These are phyloP conservation scores for Zingel zingel DNA, from an alignment of 2,113 vertebrate genomes.

Conservation along the genomic window DNA sequence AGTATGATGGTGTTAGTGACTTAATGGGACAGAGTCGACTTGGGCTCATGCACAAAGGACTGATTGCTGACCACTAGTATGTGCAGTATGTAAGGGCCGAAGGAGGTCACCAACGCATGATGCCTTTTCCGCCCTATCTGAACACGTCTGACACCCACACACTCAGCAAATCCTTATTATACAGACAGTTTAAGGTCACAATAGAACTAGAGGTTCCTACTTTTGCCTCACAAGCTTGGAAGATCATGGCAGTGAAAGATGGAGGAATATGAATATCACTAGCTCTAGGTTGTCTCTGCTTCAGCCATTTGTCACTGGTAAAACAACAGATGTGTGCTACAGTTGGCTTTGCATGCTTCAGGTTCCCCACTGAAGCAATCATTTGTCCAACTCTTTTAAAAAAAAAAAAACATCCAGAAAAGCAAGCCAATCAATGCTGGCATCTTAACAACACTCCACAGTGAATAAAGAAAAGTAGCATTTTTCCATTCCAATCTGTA, in stretches of 20 bases:
- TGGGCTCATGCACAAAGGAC: slow-evolving; percentile 18
- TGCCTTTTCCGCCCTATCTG: slow-evolving; percentile 24
- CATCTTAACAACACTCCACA: slow-evolving; percentile 5
- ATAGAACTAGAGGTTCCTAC: neutral
- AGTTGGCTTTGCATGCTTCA: slow-evolving; percentile 34
- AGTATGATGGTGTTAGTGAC: slow-evolving; percentile 18
- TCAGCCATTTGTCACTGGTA: slow-evolving; percentile 18
- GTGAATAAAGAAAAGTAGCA: neutral
- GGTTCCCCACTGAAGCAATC: slow-evolving; percentile 29
- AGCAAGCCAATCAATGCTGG: slow-evolving; percentile 24
- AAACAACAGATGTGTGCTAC: neutral
- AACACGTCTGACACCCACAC: neutral
- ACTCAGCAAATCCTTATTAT: slow-evolving; percentile 11
- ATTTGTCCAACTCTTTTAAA: slow-evolving; percentile 23
- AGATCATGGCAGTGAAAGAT: slow-evolving; percentile 29
- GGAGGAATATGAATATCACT: slow-evolving; percentile 1
- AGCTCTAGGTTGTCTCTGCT: neutral
- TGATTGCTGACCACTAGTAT: slow-evolving; percentile 24
- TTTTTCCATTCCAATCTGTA: neutral
- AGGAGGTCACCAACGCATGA: slow-evolving; percentile 18
- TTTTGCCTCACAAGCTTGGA: neutral
- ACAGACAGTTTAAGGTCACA: slow-evolving; percentile 30
- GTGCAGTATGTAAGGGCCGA: neutral
- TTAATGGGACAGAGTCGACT: slow-evolving; percentile 31
- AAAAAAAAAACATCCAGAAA: neutral